These are phyloP conservation scores for Plectropomus leopardus DNA, from an alignment of 2,113 vertebrate genomes.

Conservation along the genomic window DNA sequence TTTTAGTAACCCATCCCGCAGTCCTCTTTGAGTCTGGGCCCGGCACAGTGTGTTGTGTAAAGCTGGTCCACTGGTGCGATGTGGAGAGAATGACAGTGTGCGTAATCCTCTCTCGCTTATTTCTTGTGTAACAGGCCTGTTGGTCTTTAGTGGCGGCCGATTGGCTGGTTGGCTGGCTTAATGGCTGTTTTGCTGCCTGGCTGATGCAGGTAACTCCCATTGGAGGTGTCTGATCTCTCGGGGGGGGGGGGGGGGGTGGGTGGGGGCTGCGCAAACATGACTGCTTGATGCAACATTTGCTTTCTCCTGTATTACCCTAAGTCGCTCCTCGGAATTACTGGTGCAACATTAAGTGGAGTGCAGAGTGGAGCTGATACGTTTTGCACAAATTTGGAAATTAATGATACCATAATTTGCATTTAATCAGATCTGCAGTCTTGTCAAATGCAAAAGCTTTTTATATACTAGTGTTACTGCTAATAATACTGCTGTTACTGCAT, in stretches of 20 bases:
- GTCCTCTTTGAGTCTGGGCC: constrained; percentile 33
- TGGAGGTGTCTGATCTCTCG: constrained; percentile 60
- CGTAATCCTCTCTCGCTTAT: constrained; percentile 77
- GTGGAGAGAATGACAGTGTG: constrained; percentile 58
- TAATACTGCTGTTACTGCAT: background rate
- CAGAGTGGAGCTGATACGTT: background rate
- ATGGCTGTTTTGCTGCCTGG: constrained; percentile 66
- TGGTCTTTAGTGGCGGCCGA: constrained; percentile 45
- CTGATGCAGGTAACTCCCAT: constrained; percentile 66
- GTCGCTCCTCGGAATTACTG: constrained; percentile 26
- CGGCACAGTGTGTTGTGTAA: constrained; percentile 51
- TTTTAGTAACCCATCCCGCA: constrained; percentile 47
- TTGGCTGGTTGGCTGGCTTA: constrained; percentile 45
- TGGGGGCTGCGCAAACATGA: constrained; percentile 67
- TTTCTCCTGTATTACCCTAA: constrained; percentile 31
- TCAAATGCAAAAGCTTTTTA: background rate
- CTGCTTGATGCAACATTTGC: constrained; percentile 76
- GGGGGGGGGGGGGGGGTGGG: too few species aligned
- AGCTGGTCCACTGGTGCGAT: constrained; percentile 50
- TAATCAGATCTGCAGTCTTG: background rate
- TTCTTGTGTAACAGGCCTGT: constrained; percentile 78
- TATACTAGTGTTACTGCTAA: background rate
- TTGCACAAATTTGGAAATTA: background rate
- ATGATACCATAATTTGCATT: background rate
- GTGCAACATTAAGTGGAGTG: background rate